Evolutionary conservation across 2,113 vertebrate genomes (phyloP), one percentile per base, ranked within the genome.

Genomic region (Blennius ocellaris): DNA sequence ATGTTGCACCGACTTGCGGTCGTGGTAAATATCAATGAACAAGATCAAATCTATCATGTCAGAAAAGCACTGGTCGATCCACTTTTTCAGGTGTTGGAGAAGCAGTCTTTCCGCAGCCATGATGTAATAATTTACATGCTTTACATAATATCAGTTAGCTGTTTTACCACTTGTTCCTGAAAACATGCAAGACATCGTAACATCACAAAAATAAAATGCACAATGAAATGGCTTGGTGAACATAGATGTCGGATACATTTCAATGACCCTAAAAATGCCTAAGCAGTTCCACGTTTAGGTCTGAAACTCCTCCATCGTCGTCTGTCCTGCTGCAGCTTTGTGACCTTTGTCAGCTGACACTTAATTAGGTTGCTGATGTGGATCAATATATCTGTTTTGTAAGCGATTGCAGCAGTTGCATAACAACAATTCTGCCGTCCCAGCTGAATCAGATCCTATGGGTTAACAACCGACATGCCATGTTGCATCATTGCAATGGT

Each of bases 401-500:
- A 82, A 87, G 64, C 43, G 73, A 61, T 73, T 62, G 78, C 71
- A 66, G 41, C 64, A 61, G 61, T 91, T 89, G 76, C 78, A 58
- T 82, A 83, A 86, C 54, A 54, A 48, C 44, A 68, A 11, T 68
- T 78, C 52, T 79, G 49, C 70, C 81, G 67, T 78, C 49, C 51
- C 63, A 44, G 49, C 54, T 63, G 41, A 70, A 74, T 67, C 69
- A 62, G 60, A 80, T 72, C 63, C 74, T 61, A 50, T 64, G 75
- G 90, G 86, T 88, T 78, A 80, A 78, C 76, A 85, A 83, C 87
- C 85, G 57, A 51, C 16, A n/a, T 78, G 59, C 14, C 59, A 67
- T 48, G 61, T 85, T 92, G 71, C 76, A 71, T 84, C 70, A 88
- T 79, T 65, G 62, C 49, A 9, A 59, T 62, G 53, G 80, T 52